Conservation (phyloP, 23 tunicate genomes). For the Halocynthia aurantium region DNA sequence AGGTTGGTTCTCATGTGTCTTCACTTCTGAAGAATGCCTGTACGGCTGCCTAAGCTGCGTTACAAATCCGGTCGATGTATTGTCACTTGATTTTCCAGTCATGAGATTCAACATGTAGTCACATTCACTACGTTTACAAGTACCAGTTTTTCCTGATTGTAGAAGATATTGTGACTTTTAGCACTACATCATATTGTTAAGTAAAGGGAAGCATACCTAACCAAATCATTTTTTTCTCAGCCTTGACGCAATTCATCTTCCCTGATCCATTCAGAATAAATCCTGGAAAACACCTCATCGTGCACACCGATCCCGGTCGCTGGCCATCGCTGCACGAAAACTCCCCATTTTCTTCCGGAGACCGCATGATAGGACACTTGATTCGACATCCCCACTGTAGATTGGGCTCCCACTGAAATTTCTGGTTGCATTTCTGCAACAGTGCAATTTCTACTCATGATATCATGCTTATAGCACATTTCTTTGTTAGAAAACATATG, state of each 20-base stretch:
- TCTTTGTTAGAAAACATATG: not conserved
- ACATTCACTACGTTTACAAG: slow-evolving; percentile 4
- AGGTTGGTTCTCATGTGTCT: not conserved
- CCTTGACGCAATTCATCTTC: not conserved
- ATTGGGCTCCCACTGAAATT: slow-evolving; percentile 1
- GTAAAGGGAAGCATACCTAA: too few species aligned
- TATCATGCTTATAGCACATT: not conserved
- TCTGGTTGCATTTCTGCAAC: slow-evolving; percentile 1
- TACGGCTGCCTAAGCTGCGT: not conserved
- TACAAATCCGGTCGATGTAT: not conserved
- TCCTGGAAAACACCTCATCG: slow-evolving; percentile 1
- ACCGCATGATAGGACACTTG: not conserved
- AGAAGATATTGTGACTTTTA: too few species aligned
- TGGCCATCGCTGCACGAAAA: slow-evolving; percentile 8
- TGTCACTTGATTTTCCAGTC: not conserved
- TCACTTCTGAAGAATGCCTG: not conserved
- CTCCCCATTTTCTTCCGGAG: not conserved
- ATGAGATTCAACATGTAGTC: not conserved
- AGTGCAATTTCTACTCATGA: not conserved
- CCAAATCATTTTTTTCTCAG: not conserved
- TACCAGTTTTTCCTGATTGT: not conserved
- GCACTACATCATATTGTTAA: too few species aligned
- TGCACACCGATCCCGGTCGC: slow-evolving; percentile 18
- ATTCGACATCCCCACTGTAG: slow-evolving; percentile 1
- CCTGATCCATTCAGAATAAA: slow-evolving; percentile 1